Evolutionary conservation across 2,797 vertebrate genomes (phyloP).

Genomic region (Potorous gilbertii): DNA sequence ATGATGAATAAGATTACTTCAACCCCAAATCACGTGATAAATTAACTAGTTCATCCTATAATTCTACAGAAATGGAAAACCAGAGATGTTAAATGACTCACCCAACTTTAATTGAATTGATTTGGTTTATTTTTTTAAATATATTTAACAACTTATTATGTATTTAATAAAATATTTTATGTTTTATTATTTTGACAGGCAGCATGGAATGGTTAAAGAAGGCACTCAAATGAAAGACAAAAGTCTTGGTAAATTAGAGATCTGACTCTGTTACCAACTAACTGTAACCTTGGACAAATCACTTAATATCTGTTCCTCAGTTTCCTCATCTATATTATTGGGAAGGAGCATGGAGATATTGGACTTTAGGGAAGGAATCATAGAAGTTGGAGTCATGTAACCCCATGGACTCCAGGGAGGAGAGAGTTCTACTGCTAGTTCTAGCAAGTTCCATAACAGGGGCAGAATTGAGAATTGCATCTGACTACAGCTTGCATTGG

Average conservation of each 20-base stretch:
- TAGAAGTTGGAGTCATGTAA: neutral
- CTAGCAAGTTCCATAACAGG: neutral
- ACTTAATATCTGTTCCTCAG: neutral
- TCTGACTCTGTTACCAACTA: neutral
- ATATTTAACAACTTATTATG: neutral
- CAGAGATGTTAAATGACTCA: neutral
- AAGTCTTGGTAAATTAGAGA: neutral
- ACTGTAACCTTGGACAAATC: neutral
- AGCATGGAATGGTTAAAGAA: neutral
- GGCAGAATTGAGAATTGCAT: neutral
- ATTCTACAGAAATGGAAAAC: neutral
- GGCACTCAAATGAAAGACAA: neutral
- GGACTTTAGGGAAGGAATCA: neutral
- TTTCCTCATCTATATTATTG: slow-evolving; percentile 13
- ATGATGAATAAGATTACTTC: neutral
- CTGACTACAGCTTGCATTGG: neutral
- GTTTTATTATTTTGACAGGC: neutral
- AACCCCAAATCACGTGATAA: neutral
- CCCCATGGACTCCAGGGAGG: neutral
- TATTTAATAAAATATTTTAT: neutral
- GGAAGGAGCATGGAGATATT: neutral
- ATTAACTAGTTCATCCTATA: neutral
- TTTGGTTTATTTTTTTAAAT: neutral
- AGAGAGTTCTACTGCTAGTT: neutral
- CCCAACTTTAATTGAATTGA: neutral